Evolutionary conservation across 2,797 vertebrate species (phyloP).

Genomic region (Vultur gryphus): DNA sequence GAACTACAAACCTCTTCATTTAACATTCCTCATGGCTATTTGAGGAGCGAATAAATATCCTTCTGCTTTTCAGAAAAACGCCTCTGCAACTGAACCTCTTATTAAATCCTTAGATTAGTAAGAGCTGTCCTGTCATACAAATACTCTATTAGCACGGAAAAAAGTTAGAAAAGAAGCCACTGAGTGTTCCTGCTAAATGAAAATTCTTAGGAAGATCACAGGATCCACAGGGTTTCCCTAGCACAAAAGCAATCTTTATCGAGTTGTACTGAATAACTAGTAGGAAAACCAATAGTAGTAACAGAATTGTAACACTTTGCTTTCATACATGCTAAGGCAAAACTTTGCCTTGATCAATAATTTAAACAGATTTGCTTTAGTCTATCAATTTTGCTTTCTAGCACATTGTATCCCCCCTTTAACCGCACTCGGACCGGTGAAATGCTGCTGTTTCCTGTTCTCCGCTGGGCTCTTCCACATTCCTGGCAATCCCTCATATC

Average conservation of each 20-base stretch:
- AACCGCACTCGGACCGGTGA: accelerated
- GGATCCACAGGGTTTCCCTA: neutral
- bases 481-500: neutral
- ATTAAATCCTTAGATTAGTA: constrained; percentile 22
- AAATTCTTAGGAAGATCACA: neutral
- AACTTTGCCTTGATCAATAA: neutral
- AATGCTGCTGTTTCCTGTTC: neutral
- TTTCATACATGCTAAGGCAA: neutral
- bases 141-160: constrained; percentile 4
- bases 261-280: neutral
- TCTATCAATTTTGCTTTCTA: neutral
- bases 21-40: neutral
- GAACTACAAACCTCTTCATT: neutral
- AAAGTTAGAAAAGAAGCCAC: neutral
- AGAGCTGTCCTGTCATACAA: constrained; percentile 6
- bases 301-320: neutral
- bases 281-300: neutral
- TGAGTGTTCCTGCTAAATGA: neutral
- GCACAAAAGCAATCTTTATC: neutral
- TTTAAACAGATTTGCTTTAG: neutral
- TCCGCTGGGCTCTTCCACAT: neutral
- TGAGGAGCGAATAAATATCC: constrained; percentile 13
- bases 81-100: constrained; percentile 15
- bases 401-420: neutral
- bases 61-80: neutral